Evolutionary conservation across 2,113 vertebrate genomes (phyloP).

Genomic region (Paracyprichromis sp.): DNA sequence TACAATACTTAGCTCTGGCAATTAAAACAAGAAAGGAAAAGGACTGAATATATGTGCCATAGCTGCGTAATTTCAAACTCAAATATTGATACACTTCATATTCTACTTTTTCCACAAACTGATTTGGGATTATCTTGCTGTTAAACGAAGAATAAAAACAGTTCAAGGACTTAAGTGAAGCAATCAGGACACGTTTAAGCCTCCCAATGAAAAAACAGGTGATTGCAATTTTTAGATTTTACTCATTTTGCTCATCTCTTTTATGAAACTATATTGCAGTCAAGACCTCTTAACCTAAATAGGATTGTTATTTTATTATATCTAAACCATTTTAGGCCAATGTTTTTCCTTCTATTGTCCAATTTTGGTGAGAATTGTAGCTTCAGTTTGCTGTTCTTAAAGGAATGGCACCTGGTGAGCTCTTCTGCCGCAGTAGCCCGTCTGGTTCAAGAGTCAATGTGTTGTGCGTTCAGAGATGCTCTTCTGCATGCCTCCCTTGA

Average conservation of each 20-base stretch:
- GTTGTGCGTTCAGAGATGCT: not conserved
- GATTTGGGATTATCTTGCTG: not conserved
- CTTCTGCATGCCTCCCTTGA: not conserved
- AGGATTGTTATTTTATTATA: not conserved
- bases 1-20: not conserved
- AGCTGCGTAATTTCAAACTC: not conserved
- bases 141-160: not conserved
- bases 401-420: not conserved
- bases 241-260: not conserved
- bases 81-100: not conserved
- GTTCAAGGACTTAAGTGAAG: not conserved
- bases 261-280: not conserved
- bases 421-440: not conserved
- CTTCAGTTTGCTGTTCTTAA: not conserved
- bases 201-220: not conserved
- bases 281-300: not conserved
- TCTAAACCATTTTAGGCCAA: not conserved
- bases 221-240: not conserved
- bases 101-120: not conserved
- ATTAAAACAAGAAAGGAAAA: not conserved
- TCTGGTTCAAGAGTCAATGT: not conserved
- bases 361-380: not conserved
- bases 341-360: not conserved
- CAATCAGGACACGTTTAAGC: not conserved
- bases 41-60: not conserved